Evolutionary conservation across 2,888 invertebrate species (phyloP), one percentile per base, ranked within the genome.

Genomic region (Rambutsinella grinnellia): DNA sequence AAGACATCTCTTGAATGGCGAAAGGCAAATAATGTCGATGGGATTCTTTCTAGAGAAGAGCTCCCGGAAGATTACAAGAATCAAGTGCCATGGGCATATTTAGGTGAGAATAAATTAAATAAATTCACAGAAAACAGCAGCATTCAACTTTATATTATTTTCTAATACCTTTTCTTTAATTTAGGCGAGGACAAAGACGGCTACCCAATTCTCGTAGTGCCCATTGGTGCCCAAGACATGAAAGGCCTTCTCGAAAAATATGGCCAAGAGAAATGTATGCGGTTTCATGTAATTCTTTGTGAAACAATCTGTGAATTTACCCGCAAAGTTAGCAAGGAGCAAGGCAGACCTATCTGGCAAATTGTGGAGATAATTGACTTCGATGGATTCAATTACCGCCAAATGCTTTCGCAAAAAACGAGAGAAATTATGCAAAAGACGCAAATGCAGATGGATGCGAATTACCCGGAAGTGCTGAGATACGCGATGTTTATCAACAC

Each of bases 1-100:
- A 51, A 60, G 15, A 74, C 70, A 23, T 67, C 76, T n/a, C 15
- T 78, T 44, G 47, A 81, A 36, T 81, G 81, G 81, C 57, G 81
- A 19, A 57, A 56, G 23, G 72, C 69, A 8, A 67, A 68, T 26
- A n/a, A 56, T 13, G 74, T 76, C 2, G 77, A 81, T 61, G 61
- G 46, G 0, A 54, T 75, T n/a, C 27, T 67, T 1, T 62, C 57
- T 2, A 62, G 76, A 13, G 68, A 72, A 23, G 56, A 67, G 27
- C 23, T 79, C 3, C 79, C 79, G 1, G 8, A 56, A 19, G 54
- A 76, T n/a, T n/a, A n/a, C n/a, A n/a, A n/a, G n/a, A n/a, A n/a
- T n/a, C n/a, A n/a, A n/a, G n/a, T n/a, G n/a, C n/a, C n/a, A n/a
- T n/a, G n/a, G n/a, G n/a, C n/a, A n/a, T n/a, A n/a, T n/a, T n/a